These are phyloP conservation scores for Pseudonaja textilis DNA, from an alignment of 2,113 vertebrate genomes.

Conservation along the genomic window DNA sequence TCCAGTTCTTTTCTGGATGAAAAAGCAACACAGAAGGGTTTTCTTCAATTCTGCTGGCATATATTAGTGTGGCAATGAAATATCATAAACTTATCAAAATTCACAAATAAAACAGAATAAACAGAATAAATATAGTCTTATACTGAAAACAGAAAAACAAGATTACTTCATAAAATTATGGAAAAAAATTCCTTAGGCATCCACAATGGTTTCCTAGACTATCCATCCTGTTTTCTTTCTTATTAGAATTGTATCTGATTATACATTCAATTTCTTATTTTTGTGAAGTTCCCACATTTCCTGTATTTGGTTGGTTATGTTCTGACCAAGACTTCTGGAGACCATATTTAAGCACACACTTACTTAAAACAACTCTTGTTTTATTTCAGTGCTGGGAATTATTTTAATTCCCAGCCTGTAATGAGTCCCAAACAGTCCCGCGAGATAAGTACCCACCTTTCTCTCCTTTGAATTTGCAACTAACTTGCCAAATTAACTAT, in stretches of 20 bases:
- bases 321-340: too few relatives aligned
- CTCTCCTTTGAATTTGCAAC: too few relatives aligned
- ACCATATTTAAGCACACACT: too few relatives aligned
- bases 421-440: too few relatives aligned
- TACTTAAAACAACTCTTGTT: too few relatives aligned
- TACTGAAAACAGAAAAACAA: neutral
- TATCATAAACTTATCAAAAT: neutral
- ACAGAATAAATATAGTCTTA: neutral
- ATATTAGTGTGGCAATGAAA: neutral
- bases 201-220: neutral
- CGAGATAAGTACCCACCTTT: too few relatives aligned
- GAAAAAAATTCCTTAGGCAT: neutral
- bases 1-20: neutral
- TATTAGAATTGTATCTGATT: neutral
- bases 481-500: too few relatives aligned
- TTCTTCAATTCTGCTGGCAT: neutral
- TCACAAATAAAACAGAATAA: neutral
- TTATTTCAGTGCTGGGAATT: too few relatives aligned
- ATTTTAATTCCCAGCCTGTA: too few relatives aligned
- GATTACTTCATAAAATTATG: neutral
- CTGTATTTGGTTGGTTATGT: neutral
- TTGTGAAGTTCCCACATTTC: neutral
- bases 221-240: neutral
- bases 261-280: neutral
- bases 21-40: neutral